Evolutionary conservation across 2,797 vertebrate species (phyloP), one percentile per base, ranked within the genome.

Genomic region (Semaprochilodus insignis): DNA sequence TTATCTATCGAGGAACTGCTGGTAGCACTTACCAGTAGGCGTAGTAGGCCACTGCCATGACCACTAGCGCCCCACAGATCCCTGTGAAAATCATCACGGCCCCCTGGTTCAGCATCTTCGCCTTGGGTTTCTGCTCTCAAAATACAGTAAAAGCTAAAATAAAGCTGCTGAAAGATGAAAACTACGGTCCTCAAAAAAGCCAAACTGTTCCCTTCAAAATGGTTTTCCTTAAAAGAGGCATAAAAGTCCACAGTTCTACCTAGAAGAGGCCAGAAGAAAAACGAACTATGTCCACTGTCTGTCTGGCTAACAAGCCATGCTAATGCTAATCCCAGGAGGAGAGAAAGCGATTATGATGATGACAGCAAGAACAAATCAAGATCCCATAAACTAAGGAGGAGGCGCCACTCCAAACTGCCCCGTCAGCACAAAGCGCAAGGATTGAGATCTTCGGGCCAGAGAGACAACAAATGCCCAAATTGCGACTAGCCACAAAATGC

Each of bases 1-100:
- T 8, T 10, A 6, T 21, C 54, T 34, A 75, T 27, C 25, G 63
- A 14, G 70, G n/a, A 71, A 55, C 52, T 11, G 19, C 54, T 66
- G 76, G 48, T 13, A 13, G 11, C 57, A 93, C 97, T 98, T 93
- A 99, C 97, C 97, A 98, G 90, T 97, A 99, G 84, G 97, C 91
- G 85, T 99, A 99, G 91, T 99, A 99, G 87, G 93, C 94, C 94
- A 99, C 91, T 27, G 97, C 97, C 94, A 96, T 91, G 2, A 94
- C 85, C 85, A 97, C 93, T 91, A 99, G 90, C 0, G 96, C 93
- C 31, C 95, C 91, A 25, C 97, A 99, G 71, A 97, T 83, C 44
- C 97, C 97, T 16, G 95, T 95, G 92, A 99, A 97, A 86, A 99
- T 93, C 91, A 97, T 96, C 84, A 96, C 92, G 67, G 95, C 93